Conservation (phyloP, 2,113 vertebrate genomes). For the Calypte anna region DNA sequence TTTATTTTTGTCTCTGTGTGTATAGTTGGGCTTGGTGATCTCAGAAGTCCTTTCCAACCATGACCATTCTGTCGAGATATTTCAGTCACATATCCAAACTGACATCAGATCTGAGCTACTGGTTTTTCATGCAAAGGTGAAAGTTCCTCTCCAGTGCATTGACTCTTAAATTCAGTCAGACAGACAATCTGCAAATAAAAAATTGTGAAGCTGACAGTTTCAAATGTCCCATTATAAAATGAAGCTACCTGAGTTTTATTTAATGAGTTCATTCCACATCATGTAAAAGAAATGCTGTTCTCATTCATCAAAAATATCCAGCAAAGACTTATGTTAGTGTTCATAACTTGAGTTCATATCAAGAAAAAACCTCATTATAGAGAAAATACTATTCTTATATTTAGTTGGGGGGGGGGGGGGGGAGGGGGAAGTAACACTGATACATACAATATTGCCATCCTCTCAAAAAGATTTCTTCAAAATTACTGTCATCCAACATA, state of each 20-base stretch:
- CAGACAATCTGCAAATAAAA: not conserved
- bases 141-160: not conserved
- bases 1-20: no score
- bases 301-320: not conserved
- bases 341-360: not conserved
- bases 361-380: not conserved
- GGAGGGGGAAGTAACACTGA: not conserved
- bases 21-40: no score
- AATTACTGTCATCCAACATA: conserved; percentile 28
- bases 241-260: not conserved
- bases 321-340: not conserved
- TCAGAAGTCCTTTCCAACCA: no score
- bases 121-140: not conserved
- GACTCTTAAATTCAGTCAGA: not conserved
- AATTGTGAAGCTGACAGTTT: not conserved
- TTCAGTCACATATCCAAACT: not conserved
- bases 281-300: not conserved
- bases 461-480: conserved; percentile 9
- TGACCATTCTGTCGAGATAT: not conserved
- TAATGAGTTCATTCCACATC: not conserved
- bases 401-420: not conserved
- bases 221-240: not conserved
- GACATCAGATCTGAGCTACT: not conserved
- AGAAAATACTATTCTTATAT: not conserved
- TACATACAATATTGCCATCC: not conserved